These are phyloP conservation scores for Aporophyla nigra DNA, from an alignment of 2,888 invertebrate species.

Conservation along the genomic window DNA sequence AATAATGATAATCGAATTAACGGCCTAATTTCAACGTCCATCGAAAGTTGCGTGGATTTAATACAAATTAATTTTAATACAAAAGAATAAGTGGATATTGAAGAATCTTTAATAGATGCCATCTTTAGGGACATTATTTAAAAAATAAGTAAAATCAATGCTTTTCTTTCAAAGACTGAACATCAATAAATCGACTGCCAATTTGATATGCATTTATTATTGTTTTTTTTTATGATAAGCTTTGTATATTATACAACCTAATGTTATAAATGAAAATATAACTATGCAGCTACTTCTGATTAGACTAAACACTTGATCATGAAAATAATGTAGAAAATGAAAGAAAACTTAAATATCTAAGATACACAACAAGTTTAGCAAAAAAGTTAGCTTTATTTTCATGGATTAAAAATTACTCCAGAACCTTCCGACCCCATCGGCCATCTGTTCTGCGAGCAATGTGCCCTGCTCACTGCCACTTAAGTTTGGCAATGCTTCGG, in stretches of 20 bases:
- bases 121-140: background rate
- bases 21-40: slow-evolving; percentile 20
- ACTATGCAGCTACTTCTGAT: background rate
- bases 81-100: background rate
- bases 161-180: slow-evolving; percentile 69
- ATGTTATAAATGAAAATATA: slow-evolving; percentile 53
- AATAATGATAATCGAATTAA: slow-evolving; percentile 3
- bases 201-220: slow-evolving; percentile 70
- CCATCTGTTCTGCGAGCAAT: too few species aligned
- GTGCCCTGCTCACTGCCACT: too few species aligned
- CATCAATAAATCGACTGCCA: slow-evolving; percentile 65
- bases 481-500: too few species aligned
- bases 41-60: background rate
- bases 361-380: background rate
- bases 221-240: slow-evolving; percentile 28
- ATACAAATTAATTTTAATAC: background rate
- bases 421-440: too few species aligned
- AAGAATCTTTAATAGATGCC: background rate
- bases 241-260: slow-evolving; percentile 38
- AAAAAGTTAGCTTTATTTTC: slow-evolving; percentile 1
- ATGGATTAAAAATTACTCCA: background rate
- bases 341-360: background rate
- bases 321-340: background rate
- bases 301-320: background rate
- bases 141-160: background rate